These are phyloP conservation scores for Thecophora atra DNA, from an alignment of 2,888 invertebrate genomes.

Conservation along the genomic window DNA sequence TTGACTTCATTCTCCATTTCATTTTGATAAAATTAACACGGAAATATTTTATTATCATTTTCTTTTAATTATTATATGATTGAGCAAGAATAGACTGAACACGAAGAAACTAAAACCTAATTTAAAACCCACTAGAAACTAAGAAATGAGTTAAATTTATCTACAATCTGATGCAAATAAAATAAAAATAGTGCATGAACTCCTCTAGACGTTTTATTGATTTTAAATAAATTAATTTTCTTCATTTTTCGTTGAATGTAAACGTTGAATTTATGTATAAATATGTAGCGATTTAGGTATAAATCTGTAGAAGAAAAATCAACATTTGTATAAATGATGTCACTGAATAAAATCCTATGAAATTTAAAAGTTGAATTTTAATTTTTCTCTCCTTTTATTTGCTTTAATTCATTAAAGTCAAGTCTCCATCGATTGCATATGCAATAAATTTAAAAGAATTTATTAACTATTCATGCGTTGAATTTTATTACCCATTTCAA, in stretches of 20 bases:
- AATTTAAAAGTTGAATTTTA: not conserved
- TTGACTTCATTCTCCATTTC: not conserved
- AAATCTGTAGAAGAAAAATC: not conserved
- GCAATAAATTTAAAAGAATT: slow-evolving; percentile 24
- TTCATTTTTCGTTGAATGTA: not conserved
- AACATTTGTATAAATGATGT: not conserved
- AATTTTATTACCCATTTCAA: slow-evolving; percentile 19
- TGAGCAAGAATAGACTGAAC: too few relatives aligned
- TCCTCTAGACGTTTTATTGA: slow-evolving; percentile 6
- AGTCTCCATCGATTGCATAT: not conserved
- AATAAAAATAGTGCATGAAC: not conserved
- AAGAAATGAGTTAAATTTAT: not conserved
- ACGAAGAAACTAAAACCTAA: too few relatives aligned
- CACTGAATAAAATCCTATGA: not conserved
- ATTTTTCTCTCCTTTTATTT: not conserved
- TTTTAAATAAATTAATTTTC: not conserved
- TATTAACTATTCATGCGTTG: slow-evolving; percentile 10
- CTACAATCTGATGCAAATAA: not conserved
- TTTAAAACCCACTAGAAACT: too few relatives aligned
- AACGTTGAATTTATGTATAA: not conserved
- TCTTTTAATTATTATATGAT: too few relatives aligned
- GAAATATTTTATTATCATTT: too few relatives aligned
- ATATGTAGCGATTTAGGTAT: not conserved
- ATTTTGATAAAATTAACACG: too few relatives aligned
- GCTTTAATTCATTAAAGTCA: not conserved